These are phyloP conservation scores for Solen grandis DNA, from an alignment of 1,140 invertebrate genomes.

Conservation along the genomic window DNA sequence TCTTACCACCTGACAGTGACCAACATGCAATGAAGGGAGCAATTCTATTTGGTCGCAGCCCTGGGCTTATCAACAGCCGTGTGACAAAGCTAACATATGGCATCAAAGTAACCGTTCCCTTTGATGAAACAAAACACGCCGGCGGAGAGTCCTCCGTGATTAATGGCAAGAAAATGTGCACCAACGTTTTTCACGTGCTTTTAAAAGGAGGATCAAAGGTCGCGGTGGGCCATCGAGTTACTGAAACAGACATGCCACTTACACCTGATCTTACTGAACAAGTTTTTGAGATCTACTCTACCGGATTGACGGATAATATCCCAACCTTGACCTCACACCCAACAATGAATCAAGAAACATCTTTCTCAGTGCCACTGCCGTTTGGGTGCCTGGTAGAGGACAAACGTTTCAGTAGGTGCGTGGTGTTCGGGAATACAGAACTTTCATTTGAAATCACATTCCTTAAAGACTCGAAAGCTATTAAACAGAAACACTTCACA, in stretches of 20 bases:
- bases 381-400: conserved; percentile 37
- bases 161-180: conserved; percentile 41
- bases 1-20: conserved; percentile 15
- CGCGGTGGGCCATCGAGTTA: not conserved
- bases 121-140: conserved; percentile 21
- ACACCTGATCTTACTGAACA: conserved; percentile 28
- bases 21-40: conserved; percentile 33
- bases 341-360: conserved; percentile 25
- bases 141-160: not conserved
- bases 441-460: conserved; percentile 26
- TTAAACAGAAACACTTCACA: no score
- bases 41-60: conserved; percentile 7
- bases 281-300: conserved; percentile 20
- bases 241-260: conserved; percentile 36
- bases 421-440: conserved; percentile 30
- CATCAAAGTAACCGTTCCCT: conserved; percentile 21
- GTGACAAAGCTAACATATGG: conserved; percentile 33
- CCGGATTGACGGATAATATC: conserved; percentile 20
- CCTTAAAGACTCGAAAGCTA: conserved; percentile 26
- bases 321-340: conserved; percentile 23
- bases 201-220: conserved; percentile 11
- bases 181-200: conserved; percentile 38
- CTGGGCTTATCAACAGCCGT: not conserved
- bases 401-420: conserved; percentile 24
- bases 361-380: conserved; percentile 32